phyloP scores from a whole-genome alignment of 2,797 vertebrate species.

The Clarias laeviceps region DNA sequence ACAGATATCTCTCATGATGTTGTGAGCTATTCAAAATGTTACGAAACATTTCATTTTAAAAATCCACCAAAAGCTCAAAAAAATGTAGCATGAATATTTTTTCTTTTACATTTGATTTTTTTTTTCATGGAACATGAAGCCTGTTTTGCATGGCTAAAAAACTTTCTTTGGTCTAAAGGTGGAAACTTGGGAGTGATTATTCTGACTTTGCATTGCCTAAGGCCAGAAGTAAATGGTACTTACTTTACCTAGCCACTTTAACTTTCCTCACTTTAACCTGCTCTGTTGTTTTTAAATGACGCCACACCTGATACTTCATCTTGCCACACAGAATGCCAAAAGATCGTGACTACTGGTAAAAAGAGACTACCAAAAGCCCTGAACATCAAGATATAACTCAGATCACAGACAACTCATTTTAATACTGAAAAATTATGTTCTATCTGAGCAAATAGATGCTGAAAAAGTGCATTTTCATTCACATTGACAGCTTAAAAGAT shows the following conservation, averaged over 20 bases:
- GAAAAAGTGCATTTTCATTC: not conserved
- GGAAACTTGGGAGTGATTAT: conserved; percentile 26
- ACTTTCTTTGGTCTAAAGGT: conserved; percentile 4
- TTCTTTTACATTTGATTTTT: not conserved
- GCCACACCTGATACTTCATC: conserved; percentile 8
- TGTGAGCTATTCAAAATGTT: not conserved
- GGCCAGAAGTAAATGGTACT: not conserved
- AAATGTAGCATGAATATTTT: not conserved
- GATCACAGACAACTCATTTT: not conserved
- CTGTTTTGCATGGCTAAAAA: not conserved
- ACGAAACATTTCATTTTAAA: not conserved
- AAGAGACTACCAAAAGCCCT: not conserved
- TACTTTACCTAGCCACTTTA: not conserved
- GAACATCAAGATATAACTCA: conserved; percentile 5
- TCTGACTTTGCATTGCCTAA: conserved; percentile 14
- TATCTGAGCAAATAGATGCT: conserved; percentile 24
- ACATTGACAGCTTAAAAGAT: conserved; percentile 21
- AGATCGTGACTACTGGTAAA: not conserved
- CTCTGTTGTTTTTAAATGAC: conserved; percentile 11
- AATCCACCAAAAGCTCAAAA: not conserved
- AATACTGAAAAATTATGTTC: conserved; percentile 19
- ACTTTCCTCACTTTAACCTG: conserved; percentile 2
- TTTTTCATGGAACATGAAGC: not conserved
- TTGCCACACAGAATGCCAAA: conserved; percentile 13
- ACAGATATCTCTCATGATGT: not conserved